Base-by-base conservation (phyloP, 2,888 invertebrate genomes). In the Silvanus unidentatus region DNA sequence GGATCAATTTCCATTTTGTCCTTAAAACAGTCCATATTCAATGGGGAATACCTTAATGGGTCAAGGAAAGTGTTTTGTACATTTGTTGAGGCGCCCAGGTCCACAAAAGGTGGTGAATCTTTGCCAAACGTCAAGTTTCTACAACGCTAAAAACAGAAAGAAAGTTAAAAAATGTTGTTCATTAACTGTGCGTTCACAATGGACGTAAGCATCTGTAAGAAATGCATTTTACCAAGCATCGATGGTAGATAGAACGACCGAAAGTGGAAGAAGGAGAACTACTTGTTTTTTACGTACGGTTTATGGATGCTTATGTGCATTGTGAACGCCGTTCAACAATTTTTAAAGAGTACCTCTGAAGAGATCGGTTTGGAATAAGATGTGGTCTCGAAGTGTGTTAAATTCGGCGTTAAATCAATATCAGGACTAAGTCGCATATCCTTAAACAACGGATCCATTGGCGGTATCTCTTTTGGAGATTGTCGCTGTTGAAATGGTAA, bases 401-500 rank as follows among this genome's bases (percentile, higher is more conserved):
- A 69, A 50, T 70, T 70, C 42, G 72, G 71, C 42, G 71, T 69
- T 29, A 58, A 60, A 52, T 62, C 62, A 45, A 67, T 52, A 16
- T 62, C 67, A 16, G 71, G 71, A 62, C 71, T 71, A 42, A 69
- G 60, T 44, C 67, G 65, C 44, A 69, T 57, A 48, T 68, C 69
- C 68, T 81, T 79, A 52, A 82, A 71, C 45, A 84, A 67, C 35
- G 81, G 79, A 67, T 84, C 84, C 57, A 68, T 70, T 54, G 62
- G 73, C 50, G 66, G 74, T 48, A 65, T 59, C 44, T 59, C 59
- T 55, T 68, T 73, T 13, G 55, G 53, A 13, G 6, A 39, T 64
- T 58, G 76, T 68, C 57, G 57, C 39, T 66, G 74, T 16, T 28
- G 16, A 9, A 5, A 5, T 16, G 37, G 22, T 5, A 10, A 34